Conservation (phyloP, 2,113 vertebrate species). For the Rhipidura dahli region DNA sequence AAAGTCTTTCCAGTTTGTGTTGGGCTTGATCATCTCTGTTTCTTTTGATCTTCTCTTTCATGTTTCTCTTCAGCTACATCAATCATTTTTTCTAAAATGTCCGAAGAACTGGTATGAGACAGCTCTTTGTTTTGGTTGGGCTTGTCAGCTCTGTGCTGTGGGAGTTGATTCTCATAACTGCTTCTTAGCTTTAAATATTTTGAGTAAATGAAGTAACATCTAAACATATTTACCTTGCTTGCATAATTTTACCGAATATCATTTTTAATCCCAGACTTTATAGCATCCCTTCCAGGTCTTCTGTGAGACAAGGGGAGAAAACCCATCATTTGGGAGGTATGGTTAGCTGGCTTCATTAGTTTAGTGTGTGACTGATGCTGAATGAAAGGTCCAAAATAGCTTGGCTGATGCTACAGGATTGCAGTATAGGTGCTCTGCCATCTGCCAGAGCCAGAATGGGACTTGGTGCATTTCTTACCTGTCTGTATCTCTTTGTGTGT, state of each 20-base stretch:
- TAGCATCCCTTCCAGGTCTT: background rate
- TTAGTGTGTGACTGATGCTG: background rate
- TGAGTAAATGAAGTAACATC: background rate
- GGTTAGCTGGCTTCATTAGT: background rate
- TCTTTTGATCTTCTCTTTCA: background rate
- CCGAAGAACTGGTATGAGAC: background rate
- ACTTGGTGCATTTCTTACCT: background rate
- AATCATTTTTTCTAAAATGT: background rate
- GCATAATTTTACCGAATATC: background rate
- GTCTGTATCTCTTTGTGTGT: background rate
- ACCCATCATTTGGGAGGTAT: background rate
- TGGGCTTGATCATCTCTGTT: background rate
- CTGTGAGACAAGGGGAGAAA: rapidly evolving
- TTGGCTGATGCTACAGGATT: background rate
- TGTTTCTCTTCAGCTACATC: background rate
- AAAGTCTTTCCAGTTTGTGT: background rate
- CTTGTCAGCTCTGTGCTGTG: background rate
- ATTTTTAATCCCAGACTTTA: background rate
- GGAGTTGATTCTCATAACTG: background rate
- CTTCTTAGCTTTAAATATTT: background rate
- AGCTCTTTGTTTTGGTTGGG: background rate
- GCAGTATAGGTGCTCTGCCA: background rate
- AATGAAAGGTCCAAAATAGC: background rate
- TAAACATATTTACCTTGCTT: background rate
- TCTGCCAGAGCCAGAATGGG: background rate